Evolutionary conservation across 2,888 invertebrate genomes (phyloP), one percentile per base, ranked within the genome.

Genomic region (Lasioglossum lativentre): DNA sequence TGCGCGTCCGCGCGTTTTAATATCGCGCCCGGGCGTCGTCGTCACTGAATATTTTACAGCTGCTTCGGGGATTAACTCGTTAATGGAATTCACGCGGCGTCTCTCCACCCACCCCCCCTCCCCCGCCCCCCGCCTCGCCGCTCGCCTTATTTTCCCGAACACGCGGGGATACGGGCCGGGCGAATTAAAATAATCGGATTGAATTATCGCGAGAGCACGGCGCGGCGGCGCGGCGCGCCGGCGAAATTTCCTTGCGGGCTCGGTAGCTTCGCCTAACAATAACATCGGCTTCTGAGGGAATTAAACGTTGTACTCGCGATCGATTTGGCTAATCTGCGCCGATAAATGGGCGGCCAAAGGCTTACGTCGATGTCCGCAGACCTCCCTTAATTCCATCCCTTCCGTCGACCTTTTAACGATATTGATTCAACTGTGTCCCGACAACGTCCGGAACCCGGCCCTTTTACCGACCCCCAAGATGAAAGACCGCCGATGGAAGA

Each of bases 321-420:
- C 80, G 75, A 85, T 80, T 74, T 59, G 59, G 63, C 47, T 85
- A 85, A 84, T 85, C 85, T 59, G 19, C 56, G 42, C 30, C 45
- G 75, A 74, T 75, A 84, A 84, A 73, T 75, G 75, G 38, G 40
- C 27, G 59, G 27, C 47, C 23, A 27, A 59, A 59, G 23, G 79
- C 45, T 83, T 73, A 70, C 42, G 23, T 70, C 56, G 73, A 82
- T n/a, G 38, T 72, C 66, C 45, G 27, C 34, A 68, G 27, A 16
- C n/a, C 66, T 19, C 34, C 66, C 34, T 66, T 30, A 63, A 63
- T 19, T 34, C 66, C 34, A 8, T 19, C 66, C 66, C 16, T 10
- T 34, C 66, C 19, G 34, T 42, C 73, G 45, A 77, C 56, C 73
- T 56, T 77, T 73, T 74, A 75, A 84, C 30, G 76, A 83, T 73